Conservation (phyloP, 2,888 invertebrate species). For the Dynastes grantii region DNA sequence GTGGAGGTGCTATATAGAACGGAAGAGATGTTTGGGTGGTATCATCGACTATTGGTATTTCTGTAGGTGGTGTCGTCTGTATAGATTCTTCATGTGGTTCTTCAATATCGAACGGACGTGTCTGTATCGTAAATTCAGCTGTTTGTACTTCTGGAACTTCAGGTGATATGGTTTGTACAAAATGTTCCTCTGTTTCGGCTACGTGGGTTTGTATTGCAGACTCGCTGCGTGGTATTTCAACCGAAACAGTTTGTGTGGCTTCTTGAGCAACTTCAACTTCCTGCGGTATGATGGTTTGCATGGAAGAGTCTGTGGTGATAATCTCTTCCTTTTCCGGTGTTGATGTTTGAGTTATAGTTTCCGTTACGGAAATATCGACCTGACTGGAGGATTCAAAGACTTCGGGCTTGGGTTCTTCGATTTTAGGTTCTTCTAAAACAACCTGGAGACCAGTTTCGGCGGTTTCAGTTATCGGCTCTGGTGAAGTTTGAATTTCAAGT, state of each 20-base stretch:
- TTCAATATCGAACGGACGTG: constrained; percentile 58
- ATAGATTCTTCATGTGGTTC: constrained; percentile 66
- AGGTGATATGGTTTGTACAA: constrained; percentile 70
- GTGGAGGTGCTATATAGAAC: constrained; percentile 22
- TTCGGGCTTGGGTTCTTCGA: constrained; percentile 61
- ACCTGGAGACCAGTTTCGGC: constrained; percentile 51
- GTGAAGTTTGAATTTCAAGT: constrained; percentile 72
- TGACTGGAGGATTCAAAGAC: constrained; percentile 55
- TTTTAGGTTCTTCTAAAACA: constrained; percentile 45
- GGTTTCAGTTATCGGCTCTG: constrained; percentile 60
- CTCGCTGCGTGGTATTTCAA: constrained; percentile 63
- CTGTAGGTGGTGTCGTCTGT: constrained; percentile 73
- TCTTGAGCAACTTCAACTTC: constrained; percentile 63
- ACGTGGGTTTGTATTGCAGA: constrained; percentile 67
- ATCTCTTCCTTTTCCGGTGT: constrained; percentile 62
- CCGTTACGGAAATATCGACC: constrained; percentile 53
- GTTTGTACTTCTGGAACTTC: constrained; percentile 60
- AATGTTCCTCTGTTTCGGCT: constrained; percentile 64
- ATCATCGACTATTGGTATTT: constrained; percentile 58
- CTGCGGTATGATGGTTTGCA: constrained; percentile 70
- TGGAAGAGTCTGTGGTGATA: constrained; percentile 67
- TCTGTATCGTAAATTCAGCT: constrained; percentile 61
- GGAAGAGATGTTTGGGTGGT: constrained; percentile 59
- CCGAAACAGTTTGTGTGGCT: constrained; percentile 64
- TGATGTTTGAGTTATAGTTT: constrained; percentile 57